Evolutionary conservation across 2,113 vertebrate genomes (phyloP), one percentile per base, ranked within the genome.

Genomic region (Amphilophus citrinellus): DNA sequence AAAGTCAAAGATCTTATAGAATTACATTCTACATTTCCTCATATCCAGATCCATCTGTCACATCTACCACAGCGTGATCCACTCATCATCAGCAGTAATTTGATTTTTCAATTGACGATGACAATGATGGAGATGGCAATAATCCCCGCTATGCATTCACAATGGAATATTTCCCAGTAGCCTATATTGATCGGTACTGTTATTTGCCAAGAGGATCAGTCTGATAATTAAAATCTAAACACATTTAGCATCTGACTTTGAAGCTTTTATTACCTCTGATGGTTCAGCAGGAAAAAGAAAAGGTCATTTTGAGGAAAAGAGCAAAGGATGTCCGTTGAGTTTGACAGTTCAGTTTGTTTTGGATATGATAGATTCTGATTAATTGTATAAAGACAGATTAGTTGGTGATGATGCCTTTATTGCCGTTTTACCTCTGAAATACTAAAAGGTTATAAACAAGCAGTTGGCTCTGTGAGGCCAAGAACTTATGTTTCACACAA

Each of bases 191-290:
- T 96, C 68, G 86, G 91, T 93, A 94, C 94, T 95, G 93, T 95
- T 96, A 95, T 96, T 96, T 96, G 95, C 95, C 88, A 86, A 80
- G 91, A 84, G 95, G 96, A 96, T 96, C 95, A 94, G 89, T 81
- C 85, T 80, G 88, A 92, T 95, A 95, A 96, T 96, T 96, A 96
- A 96, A 95, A 95, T 91, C 94, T 91, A 89, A 94, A 94, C 90
- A 94, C 92, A 95, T 93, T 94, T 93, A 94, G 94, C 93, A 92
- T 94, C 89, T 90, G 85, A 92, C 91, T 91, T 84, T 79, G 77
- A 62, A 53, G 87, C 88, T 87, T 90, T 95, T 93, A 95, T 96
- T 95, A 94, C 91, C 89, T 94, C 79, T 85, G 93, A 92, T 93
- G 90, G 93, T 91, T 90, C 89, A 77, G 85, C 86, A 79, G 84